phyloP scores from a whole-genome alignment of 2,888 invertebrate genomes.

The Drosophila diplacantha region DNA sequence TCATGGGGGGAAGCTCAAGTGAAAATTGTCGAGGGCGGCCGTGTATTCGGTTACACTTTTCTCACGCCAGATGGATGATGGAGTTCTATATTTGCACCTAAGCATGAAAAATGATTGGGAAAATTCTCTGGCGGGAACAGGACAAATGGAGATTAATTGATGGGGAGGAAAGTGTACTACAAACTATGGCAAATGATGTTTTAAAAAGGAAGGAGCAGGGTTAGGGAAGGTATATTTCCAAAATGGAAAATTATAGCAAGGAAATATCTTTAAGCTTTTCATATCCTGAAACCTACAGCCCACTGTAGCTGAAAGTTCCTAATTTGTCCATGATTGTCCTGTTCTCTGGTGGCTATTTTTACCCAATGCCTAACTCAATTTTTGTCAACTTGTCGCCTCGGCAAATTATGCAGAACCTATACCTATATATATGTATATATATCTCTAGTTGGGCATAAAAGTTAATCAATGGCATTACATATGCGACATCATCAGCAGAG shows the following conservation, averaged over 20 bases:
- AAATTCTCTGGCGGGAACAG: slow-evolving; percentile 37
- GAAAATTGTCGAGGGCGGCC: slow-evolving; percentile 49
- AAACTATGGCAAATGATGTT: slow-evolving; percentile 18
- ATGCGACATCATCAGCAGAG: slow-evolving; percentile 36
- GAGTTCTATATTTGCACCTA: slow-evolving; percentile 39
- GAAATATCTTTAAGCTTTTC: no score
- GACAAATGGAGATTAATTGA: slow-evolving; percentile 60
- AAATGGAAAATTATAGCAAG: fast-evolving
- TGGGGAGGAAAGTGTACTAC: neutral
- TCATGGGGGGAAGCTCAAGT: slow-evolving; percentile 43
- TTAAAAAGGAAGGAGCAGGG: neutral
- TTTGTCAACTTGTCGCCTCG: slow-evolving; percentile 65
- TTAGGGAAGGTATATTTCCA: no score
- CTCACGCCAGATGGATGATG: slow-evolving; percentile 54
- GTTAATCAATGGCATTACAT: slow-evolving; percentile 73
- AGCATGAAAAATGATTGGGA: slow-evolving; percentile 45
- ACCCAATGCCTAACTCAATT: slow-evolving; percentile 60
- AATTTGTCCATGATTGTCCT: slow-evolving; percentile 23
- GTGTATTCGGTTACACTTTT: slow-evolving; percentile 42
- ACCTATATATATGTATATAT: slow-evolving; percentile 8
- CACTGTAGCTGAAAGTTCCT: neutral
- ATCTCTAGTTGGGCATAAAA: slow-evolving; percentile 47
- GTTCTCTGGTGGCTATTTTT: slow-evolving; percentile 11
- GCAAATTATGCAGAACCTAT: slow-evolving; percentile 66
- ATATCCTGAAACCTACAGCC: neutral